These are phyloP conservation scores for Apeira syringaria DNA, from an alignment of 2,888 invertebrate genomes.

Conservation along the genomic window DNA sequence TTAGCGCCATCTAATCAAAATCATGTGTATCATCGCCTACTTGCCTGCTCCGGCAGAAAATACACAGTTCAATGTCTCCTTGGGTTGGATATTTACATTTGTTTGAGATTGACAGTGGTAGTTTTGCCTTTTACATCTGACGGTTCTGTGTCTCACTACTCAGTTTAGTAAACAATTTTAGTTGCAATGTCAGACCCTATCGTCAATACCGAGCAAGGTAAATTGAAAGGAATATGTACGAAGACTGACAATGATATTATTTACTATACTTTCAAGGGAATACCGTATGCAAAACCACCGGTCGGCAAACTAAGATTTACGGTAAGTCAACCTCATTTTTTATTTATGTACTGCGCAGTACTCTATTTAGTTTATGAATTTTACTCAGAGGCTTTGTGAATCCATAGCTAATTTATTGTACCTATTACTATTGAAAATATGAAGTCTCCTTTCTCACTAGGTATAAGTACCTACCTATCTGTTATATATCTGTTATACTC, in stretches of 20 bases:
- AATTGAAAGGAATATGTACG: conserved; percentile 65
- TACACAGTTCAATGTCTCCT: no score
- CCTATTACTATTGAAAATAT: no score
- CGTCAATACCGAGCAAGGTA: conserved; percentile 68
- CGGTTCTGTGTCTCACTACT: no score
- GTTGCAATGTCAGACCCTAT: conserved; percentile 43
- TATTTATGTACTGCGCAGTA: no score
- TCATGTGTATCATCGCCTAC: neutral
- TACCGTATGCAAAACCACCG: conserved; percentile 81
- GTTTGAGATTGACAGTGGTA: neutral
- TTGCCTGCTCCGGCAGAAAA: neutral
- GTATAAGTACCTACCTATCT: no score
- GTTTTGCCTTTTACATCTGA: no score
- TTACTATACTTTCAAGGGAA: conserved; percentile 62
- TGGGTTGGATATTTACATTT: neutral
- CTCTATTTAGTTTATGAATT: no score
- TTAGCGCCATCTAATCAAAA: neutral
- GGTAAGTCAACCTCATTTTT: conserved; percentile 48
- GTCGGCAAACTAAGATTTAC: conserved; percentile 56
- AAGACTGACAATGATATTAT: conserved; percentile 56
- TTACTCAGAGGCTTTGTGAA: no score
- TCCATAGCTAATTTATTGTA: no score
- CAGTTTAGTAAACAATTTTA: no score
- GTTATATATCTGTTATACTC: no score
- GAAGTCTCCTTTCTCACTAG: no score